A percentile compares a stretch with the other conserved stretches of the same genome.
Evolutionary conservation across 2,888 invertebrate species (phyloP).

Genomic region (Drosophila fulvimacula): DNA sequence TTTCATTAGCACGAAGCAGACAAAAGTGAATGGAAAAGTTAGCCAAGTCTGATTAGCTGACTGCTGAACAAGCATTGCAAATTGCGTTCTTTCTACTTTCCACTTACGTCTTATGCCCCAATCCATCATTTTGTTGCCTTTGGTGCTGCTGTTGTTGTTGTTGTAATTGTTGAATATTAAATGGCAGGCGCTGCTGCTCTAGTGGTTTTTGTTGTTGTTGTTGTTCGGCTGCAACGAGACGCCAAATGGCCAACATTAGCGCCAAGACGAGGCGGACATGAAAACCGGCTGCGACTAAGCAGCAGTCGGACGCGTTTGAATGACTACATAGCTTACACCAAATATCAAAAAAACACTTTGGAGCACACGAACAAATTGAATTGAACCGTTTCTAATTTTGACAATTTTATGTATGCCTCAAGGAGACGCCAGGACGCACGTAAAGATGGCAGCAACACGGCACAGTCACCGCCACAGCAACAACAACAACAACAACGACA

Average conservation of each 20-base stretch:
- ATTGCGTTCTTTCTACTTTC: conserved; percentile 34
- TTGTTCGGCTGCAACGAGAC: conserved; percentile 18
- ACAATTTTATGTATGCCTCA: conserved; percentile 76
- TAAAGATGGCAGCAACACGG: conserved; percentile 27
- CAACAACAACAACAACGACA: conserved; percentile 27
- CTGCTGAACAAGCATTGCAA: conserved; percentile 22
- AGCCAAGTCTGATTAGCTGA: conserved; percentile 14
- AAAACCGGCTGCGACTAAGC: conserved; percentile 29
- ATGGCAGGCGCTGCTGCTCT: conserved; percentile 23
- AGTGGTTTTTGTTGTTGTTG: background rate
- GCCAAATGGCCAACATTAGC: conserved; percentile 55
- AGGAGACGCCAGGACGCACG: conserved; percentile 34
- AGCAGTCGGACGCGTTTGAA: conserved; percentile 11
- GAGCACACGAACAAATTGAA: conserved; percentile 60
- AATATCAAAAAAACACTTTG: conserved; percentile 26
- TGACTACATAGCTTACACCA: conserved; percentile 14
- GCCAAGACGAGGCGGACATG: conserved; percentile 27
- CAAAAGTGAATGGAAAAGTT: background rate
- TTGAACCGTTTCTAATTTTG: conserved; percentile 75
- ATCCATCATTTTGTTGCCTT: conserved; percentile 88
- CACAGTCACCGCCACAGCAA: conserved; percentile 28
- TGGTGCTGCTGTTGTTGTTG: conserved; percentile 19
- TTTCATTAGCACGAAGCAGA: conserved; percentile 26
- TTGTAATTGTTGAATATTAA: conserved; percentile 11
- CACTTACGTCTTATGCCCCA: conserved; percentile 91